Conservation (phyloP, 2,113 vertebrate genomes). For the Jacana jacana region DNA sequence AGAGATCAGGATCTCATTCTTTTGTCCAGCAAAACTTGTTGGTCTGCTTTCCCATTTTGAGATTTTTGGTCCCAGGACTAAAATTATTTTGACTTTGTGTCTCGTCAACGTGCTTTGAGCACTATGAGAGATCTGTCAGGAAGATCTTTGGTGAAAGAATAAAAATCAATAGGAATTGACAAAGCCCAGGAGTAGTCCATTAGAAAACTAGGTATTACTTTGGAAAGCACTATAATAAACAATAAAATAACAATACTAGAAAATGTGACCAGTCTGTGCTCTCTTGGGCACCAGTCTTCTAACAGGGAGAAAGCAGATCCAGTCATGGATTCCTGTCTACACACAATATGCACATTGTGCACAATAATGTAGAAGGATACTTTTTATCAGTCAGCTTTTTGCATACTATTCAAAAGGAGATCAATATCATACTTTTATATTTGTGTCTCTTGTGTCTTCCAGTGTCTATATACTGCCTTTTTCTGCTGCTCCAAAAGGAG, state of each 20-base stretch:
- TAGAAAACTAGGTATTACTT: background rate
- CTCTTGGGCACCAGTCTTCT: background rate
- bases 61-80: background rate
- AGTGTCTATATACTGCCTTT: background rate
- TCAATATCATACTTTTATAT: background rate
- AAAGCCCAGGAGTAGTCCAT: rapidly evolving
- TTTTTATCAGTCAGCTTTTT: background rate
- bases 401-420: background rate
- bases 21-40: background rate
- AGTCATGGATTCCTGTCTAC: background rate
- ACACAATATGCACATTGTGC: background rate
- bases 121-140: background rate
- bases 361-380: background rate
- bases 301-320: background rate
- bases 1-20: background rate
- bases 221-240: background rate
- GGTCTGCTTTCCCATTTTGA: background rate
- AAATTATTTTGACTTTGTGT: background rate
- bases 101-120: background rate
- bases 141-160: background rate
- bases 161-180: background rate
- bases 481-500: background rate
- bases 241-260: background rate
- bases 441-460: background rate
- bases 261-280: background rate